phyloP scores from a whole-genome alignment of 2,797 vertebrate species.

The Tympanoctomys barrerae region DNA sequence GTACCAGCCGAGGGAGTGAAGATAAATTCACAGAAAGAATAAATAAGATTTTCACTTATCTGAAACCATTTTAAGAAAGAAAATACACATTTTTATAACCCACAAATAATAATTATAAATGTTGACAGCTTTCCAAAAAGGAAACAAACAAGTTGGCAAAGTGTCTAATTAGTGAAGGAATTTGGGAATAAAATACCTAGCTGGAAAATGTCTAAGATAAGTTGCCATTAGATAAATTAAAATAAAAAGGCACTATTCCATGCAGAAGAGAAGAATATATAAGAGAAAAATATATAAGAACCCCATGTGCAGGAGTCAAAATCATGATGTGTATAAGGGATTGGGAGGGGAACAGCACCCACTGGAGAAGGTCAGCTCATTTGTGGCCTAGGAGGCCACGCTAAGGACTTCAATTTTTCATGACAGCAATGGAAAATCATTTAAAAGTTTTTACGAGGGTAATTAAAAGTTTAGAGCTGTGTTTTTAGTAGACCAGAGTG shows the following conservation, averaged over 20 bases:
- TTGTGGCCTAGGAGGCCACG: neutral
- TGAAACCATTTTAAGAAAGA: neutral
- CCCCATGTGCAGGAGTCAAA: neutral
- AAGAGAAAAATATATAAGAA: neutral
- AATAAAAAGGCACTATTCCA: neutral
- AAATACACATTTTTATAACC: neutral
- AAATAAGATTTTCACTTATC: neutral
- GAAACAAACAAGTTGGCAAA: neutral
- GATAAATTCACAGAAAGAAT: neutral
- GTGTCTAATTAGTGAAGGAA: neutral
- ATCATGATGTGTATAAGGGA: neutral
- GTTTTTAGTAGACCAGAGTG: constrained; percentile 1
- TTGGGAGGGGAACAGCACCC: neutral
- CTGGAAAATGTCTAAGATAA: neutral
- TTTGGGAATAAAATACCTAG: neutral
- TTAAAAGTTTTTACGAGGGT: neutral
- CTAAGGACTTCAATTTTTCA: constrained; percentile 1
- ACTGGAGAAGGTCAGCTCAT: neutral
- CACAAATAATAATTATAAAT: neutral
- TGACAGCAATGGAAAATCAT: neutral
- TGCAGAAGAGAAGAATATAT: neutral
- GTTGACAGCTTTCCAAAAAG: neutral
- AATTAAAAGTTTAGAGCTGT: constrained; percentile 22
- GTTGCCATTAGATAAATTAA: neutral
- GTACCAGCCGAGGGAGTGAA: neutral